phyloP scores from a whole-genome alignment of 2,113 vertebrate genomes.

The Recurvirostra avosetta region DNA sequence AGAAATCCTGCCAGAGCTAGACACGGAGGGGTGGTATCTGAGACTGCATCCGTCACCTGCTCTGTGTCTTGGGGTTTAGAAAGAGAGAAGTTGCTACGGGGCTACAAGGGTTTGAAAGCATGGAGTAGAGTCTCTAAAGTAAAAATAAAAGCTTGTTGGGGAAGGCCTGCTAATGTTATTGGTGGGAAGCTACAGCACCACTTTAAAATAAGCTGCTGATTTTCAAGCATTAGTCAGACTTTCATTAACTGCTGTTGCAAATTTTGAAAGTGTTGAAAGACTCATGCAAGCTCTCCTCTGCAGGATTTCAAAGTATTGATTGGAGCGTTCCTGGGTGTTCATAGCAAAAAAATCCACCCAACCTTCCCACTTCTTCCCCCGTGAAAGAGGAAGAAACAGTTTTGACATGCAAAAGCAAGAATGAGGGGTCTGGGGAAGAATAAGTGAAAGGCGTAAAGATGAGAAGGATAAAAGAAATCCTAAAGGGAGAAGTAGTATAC shows the following conservation, averaged over 20 bases:
- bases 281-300: constrained; percentile 23
- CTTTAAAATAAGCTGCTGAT: constrained; percentile 29
- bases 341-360: background rate
- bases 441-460: constrained; percentile 40
- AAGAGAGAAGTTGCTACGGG: background rate
- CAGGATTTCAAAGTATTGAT: background rate
- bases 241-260: constrained; percentile 35
- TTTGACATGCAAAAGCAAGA: constrained; percentile 45
- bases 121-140: background rate
- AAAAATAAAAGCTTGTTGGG: background rate
- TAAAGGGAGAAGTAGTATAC: background rate
- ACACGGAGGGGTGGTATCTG: background rate
- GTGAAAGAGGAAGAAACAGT: constrained; percentile 6
- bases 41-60: rapidly evolving
- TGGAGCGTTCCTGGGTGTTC: constrained; percentile 1
- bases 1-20: background rate
- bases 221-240: constrained; percentile 49
- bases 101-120: background rate
- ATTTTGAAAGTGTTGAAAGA: constrained; percentile 1
- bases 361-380: constrained; percentile 25
- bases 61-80: background rate
- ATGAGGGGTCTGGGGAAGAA: constrained; percentile 30
- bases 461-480: constrained; percentile 43
- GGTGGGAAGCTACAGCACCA: background rate
- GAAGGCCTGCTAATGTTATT: background rate